phyloP scores from a whole-genome alignment of 1,140 invertebrate genomes.

The Pogonognathellus flavescens region DNA sequence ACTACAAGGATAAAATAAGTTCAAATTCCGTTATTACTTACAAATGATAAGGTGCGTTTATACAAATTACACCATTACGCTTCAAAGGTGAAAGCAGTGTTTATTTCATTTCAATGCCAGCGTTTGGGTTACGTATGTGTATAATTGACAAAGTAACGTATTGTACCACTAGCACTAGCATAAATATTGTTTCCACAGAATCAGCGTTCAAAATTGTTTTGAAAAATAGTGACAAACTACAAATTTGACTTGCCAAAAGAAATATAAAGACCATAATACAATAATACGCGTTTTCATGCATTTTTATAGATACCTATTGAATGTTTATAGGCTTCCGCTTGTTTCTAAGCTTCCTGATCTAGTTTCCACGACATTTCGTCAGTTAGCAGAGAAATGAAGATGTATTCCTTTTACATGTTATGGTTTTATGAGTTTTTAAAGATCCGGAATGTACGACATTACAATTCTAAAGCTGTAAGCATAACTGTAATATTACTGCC shows the following conservation, averaged over 20 bases:
- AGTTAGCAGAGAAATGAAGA: conserved; percentile 9
- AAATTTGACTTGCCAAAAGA: conserved; percentile 27
- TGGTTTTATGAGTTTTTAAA: conserved; percentile 13
- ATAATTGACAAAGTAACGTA: background rate
- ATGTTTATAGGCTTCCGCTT: conserved; percentile 9
- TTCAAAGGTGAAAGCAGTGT: no score
- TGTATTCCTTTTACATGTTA: conserved; percentile 16
- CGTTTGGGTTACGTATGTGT: no score
- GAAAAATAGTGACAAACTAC: background rate
- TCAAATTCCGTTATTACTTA: no score
- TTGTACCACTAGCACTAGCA: no score
- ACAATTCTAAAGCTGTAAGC: conserved; percentile 11
- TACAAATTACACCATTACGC: no score
- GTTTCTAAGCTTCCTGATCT: conserved; percentile 12
- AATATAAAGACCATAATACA: conserved; percentile 30
- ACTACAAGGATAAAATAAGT: no score
- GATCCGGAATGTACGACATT: background rate
- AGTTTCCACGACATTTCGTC: background rate
- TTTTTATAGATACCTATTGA: conserved; percentile 33
- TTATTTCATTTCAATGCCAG: no score
- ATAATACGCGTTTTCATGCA: conserved; percentile 9
- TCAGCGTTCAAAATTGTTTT: conserved; percentile 7
- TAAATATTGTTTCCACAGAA: background rate
- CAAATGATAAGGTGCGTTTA: no score
- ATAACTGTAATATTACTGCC: conserved; percentile 5